Evolutionary conservation across 2,888 invertebrate species (phyloP), one percentile per base, ranked within the genome.

Genomic region (Brassicogethes aeneus): DNA sequence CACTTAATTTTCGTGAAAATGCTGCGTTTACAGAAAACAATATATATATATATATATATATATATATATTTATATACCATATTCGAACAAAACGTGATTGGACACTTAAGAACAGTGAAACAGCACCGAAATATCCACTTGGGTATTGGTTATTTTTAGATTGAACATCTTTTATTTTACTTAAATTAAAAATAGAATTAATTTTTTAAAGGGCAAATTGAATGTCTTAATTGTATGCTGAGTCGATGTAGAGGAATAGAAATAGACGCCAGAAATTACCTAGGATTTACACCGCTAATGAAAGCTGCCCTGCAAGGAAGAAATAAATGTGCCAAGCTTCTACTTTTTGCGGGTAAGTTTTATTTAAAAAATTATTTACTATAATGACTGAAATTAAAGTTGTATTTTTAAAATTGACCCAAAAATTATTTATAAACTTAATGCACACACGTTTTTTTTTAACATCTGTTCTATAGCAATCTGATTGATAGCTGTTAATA

Each of bases 251-350:
- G 77, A 40, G 76, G 74, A 34, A 72, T 85, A 39, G 76, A 81
- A 53, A 74, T 83, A 38, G 84, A 85, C 63, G 77, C 79, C 13
- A 70, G 79, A 50, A 85, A 84, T 62, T 69, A 74, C 48, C 70
- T 79, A 40, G 84, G 85, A 8, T 80, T 84, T 59, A 84, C 84
- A 2, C 80, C 84, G 1, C 67, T 85, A 36, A 79, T 79, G 79
- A 85, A 85, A 61, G 82, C 85, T 1, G 82, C 84, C 2, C 70
- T 85, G 14, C 85, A 85, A 62, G 85, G 85, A 5, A 70, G 83
- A 43, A 80, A 80, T 36, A 79, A 80, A 59, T 83, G 83, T 66
- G 82, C 83, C 50, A 82, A 82, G 68, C 70, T 81, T 41, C 67
- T 85, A 14, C 67, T 85, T n/a, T 78, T 79, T 56, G 82, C 83